These are phyloP conservation scores for Grantiella picta DNA, from an alignment of 2,113 vertebrate species.

Conservation along the genomic window DNA sequence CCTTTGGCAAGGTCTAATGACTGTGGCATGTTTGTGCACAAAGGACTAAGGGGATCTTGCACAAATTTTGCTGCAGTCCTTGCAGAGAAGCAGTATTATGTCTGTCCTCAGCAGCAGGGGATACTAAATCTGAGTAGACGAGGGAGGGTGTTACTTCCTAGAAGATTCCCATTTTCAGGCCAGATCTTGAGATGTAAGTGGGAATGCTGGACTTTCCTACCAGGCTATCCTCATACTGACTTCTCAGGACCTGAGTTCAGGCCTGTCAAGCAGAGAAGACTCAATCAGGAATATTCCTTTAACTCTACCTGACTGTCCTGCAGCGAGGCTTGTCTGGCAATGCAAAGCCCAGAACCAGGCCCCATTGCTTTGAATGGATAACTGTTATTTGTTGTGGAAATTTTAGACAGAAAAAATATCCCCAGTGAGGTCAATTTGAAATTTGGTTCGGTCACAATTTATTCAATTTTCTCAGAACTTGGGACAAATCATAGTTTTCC, in stretches of 20 bases:
- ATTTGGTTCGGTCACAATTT: background rate
- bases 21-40: background rate
- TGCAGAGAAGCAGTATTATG: background rate
- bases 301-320: background rate
- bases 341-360: background rate
- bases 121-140: background rate
- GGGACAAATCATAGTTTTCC: background rate
- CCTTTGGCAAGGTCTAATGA: background rate
- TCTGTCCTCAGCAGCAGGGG: background rate
- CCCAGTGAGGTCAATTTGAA: background rate
- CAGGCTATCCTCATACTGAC: background rate
- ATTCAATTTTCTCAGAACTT: background rate
- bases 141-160: background rate
- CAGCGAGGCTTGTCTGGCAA: background rate
- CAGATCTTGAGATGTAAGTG: background rate
- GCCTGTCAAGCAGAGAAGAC: background rate
- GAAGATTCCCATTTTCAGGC: background rate
- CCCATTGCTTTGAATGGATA: background rate
- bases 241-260: background rate
- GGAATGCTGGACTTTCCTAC: background rate
- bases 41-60: background rate
- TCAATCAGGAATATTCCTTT: background rate
- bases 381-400: background rate
- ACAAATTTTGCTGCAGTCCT: background rate
- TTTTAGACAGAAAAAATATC: background rate